These are phyloP conservation scores for Odontesthes bonariensis DNA, from an alignment of 2,113 vertebrate species.

Conservation along the genomic window DNA sequence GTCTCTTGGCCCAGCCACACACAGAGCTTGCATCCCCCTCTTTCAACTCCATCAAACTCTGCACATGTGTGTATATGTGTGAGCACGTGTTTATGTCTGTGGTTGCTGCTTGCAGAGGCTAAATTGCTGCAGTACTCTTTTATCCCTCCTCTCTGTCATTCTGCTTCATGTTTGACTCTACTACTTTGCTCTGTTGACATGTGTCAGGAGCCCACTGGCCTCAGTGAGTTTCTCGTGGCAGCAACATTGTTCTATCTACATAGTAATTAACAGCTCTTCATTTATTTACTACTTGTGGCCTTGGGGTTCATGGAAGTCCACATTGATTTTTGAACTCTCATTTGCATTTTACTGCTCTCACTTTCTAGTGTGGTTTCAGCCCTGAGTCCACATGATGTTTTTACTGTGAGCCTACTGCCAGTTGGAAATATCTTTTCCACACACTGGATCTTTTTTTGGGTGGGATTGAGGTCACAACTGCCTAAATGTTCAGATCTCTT, in stretches of 20 bases:
- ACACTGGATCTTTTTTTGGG: conserved; percentile 48
- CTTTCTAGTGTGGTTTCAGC: conserved; percentile 23
- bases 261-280: conserved; percentile 30
- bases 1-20: conserved; percentile 56
- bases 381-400: conserved; percentile 20
- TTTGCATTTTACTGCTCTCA: conserved; percentile 42
- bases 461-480: conserved; percentile 69
- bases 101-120: conserved; percentile 15
- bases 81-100: conserved; percentile 43
- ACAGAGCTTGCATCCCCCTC: conserved; percentile 6
- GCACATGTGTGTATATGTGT: conserved; percentile 1
- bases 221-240: conserved; percentile 31
- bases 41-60: conserved; percentile 29
- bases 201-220: conserved; percentile 11
- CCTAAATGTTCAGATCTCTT: conserved; percentile 47
- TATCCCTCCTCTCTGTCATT: conserved; percentile 31
- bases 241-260: conserved; percentile 30
- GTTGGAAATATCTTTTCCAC: conserved; percentile 17
- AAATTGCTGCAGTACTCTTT: conserved; percentile 32
- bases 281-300: conserved; percentile 47
- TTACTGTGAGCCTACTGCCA: conserved; percentile 21
- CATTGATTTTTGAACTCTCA: conserved; percentile 10
- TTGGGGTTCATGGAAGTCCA: conserved; percentile 1
- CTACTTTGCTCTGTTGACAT: conserved; percentile 29
- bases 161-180: not conserved